phyloP scores from a whole-genome alignment of 2,113 vertebrate species.

The Hemichromis elongatus region DNA sequence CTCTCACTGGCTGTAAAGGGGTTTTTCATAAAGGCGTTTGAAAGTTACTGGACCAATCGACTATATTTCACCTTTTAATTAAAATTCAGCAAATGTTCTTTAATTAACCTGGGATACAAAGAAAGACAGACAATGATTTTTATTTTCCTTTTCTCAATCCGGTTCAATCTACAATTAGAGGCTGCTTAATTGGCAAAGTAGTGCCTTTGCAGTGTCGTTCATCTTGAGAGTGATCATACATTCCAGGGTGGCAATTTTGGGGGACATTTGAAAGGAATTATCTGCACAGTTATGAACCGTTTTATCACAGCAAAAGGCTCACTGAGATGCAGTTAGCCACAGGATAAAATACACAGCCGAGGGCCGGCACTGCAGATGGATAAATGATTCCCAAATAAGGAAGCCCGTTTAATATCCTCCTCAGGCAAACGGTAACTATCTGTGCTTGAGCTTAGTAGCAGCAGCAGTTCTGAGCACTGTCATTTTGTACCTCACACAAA shows the following conservation, averaged over 20 bases:
- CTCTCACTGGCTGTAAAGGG: conserved; percentile 35
- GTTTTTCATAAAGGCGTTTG: conserved; percentile 10
- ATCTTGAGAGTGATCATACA: conserved; percentile 12
- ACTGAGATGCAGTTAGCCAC: neutral
- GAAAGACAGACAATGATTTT: conserved; percentile 31
- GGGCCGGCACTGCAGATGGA: conserved; percentile 27
- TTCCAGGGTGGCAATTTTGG: neutral
- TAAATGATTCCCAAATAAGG: conserved; percentile 40
- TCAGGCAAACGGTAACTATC: conserved; percentile 25
- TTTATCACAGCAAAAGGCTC: conserved; percentile 4
- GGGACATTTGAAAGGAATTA: conserved; percentile 1
- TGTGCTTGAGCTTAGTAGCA: conserved; percentile 15
- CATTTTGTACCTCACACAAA: conserved; percentile 29
- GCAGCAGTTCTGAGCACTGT: conserved; percentile 3
- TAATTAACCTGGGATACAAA: conserved; percentile 54
- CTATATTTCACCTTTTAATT: conserved; percentile 45
- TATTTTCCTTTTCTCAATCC: neutral
- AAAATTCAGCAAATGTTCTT: conserved; percentile 32
- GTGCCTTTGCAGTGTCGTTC: conserved; percentile 42
- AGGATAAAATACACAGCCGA: neutral
- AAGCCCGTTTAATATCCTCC: conserved; percentile 46
- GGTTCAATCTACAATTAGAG: conserved; percentile 39
- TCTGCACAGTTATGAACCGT: neutral
- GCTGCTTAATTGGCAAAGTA: conserved; percentile 43
- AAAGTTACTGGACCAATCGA: conserved; percentile 21